phyloP scores from a whole-genome alignment of 1,140 invertebrate species.

The Drosophila watanabei region DNA sequence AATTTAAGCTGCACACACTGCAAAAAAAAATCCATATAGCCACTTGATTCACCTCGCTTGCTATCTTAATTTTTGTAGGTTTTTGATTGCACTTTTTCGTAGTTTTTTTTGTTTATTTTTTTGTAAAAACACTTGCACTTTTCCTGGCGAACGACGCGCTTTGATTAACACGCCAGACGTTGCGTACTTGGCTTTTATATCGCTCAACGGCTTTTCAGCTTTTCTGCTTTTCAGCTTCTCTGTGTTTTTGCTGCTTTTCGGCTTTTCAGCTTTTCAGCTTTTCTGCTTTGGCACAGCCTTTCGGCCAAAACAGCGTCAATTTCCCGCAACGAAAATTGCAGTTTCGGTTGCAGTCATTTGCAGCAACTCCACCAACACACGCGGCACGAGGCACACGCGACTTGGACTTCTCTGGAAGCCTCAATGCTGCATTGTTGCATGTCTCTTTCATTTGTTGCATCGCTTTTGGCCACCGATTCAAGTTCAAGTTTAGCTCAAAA shows the following conservation, averaged over 20 bases:
- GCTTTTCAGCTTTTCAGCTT: slow-evolving; percentile 14
- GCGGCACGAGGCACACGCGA: slow-evolving; percentile 11
- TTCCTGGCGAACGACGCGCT: slow-evolving; percentile 69
- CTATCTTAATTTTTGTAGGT: not conserved
- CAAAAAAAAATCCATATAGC: slow-evolving; percentile 1
- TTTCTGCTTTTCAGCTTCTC: not conserved
- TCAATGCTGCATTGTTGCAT: slow-evolving; percentile 31
- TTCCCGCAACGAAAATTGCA: slow-evolving; percentile 61
- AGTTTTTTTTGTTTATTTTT: slow-evolving; percentile 1
- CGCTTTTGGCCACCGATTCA: slow-evolving; percentile 55
- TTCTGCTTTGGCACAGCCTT: slow-evolving; percentile 3
- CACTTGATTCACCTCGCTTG: slow-evolving; percentile 50
- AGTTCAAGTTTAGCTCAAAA: slow-evolving; percentile 74
- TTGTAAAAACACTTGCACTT: slow-evolving; percentile 51
- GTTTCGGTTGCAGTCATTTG: slow-evolving; percentile 21
- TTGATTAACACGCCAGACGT: slow-evolving; percentile 66
- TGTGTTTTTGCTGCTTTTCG: not conserved
- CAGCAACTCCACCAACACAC: no score
- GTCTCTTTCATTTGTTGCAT: not conserved
- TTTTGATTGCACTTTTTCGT: slow-evolving; percentile 5
- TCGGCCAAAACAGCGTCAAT: slow-evolving; percentile 33
- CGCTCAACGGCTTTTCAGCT: not conserved
- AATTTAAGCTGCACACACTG: not conserved
- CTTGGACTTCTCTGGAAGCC: slow-evolving; percentile 36
- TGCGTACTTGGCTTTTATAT: slow-evolving; percentile 66